Conservation (phyloP, 1,140 invertebrate species). For the Drosophila nigrodunni region DNA sequence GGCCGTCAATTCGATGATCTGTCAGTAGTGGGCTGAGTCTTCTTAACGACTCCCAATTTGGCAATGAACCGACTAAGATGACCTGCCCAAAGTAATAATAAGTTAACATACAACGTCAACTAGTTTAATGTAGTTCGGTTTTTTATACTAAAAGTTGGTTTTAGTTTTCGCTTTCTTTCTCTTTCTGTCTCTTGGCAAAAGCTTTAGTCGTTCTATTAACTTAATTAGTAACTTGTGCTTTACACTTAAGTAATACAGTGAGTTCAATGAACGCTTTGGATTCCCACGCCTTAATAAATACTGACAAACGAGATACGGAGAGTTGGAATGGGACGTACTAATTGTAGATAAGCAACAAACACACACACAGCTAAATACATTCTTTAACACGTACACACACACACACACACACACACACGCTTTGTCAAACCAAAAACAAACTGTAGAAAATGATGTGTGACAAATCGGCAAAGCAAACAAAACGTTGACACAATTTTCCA, state of each 20-base stretch:
- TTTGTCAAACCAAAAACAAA: conserved; percentile 36
- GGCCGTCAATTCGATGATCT: conserved; percentile 36
- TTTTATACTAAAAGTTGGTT: background rate
- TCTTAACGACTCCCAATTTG: conserved; percentile 30
- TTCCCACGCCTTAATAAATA: conserved; percentile 16
- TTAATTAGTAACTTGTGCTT: background rate
- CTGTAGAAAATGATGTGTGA: conserved; percentile 67
- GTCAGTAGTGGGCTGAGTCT: background rate
- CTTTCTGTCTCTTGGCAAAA: background rate
- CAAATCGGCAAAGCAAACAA: conserved; percentile 71
- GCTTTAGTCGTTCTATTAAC: background rate
- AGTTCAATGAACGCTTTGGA: conserved; percentile 20
- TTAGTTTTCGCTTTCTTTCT: no score
- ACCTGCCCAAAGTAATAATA: conserved; percentile 36
- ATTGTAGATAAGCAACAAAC: conserved; percentile 11
- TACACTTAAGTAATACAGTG: background rate
- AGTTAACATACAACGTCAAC: background rate
- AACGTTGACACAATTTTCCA: conserved; percentile 48
- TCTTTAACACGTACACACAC: background rate
- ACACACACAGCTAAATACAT: background rate
- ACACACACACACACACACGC: background rate
- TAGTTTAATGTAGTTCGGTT: background rate
- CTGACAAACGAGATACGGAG: conserved; percentile 6
- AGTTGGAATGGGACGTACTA: conserved; percentile 6
- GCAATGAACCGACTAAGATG: conserved; percentile 12